These are phyloP conservation scores for Bombus waltoni DNA, from an alignment of 1,140 invertebrate species.

Conservation along the genomic window DNA sequence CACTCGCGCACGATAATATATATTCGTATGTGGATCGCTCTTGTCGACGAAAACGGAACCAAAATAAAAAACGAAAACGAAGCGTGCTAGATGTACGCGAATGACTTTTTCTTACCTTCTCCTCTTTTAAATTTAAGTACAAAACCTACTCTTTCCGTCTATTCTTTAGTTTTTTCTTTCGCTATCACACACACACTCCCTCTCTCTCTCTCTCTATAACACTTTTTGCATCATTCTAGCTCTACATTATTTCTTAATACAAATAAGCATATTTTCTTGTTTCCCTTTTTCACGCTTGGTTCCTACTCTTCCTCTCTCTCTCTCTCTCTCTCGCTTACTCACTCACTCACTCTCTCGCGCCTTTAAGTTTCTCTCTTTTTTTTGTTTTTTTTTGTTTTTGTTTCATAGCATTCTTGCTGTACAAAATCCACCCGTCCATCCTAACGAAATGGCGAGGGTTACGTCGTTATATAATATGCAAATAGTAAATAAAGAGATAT, in stretches of 20 bases:
- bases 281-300: too few species aligned
- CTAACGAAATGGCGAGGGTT: conserved; percentile 3
- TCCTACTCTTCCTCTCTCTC: too few species aligned
- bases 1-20: background rate
- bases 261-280: conserved; percentile 24
- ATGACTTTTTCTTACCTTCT: background rate
- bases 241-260: background rate
- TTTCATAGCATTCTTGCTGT: conserved; percentile 2
- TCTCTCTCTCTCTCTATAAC: too few species aligned
- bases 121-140: conserved; percentile 41
- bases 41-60: conserved; percentile 2
- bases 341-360: background rate
- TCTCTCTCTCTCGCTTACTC: too few species aligned
- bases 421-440: conserved; percentile 38
- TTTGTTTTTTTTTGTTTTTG: background rate
- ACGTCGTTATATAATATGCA: conserved; percentile 48
- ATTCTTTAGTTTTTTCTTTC: background rate
- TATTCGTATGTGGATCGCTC: background rate
- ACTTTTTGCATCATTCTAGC: background rate
- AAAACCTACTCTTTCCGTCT: conserved; percentile 22
- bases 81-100: conserved; percentile 6
- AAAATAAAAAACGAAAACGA: background rate
- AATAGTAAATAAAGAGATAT: conserved; percentile 70
- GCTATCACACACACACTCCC: conserved; percentile 5
- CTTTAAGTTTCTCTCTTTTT: background rate